Percentiles rank a stretch among this genome's conserved stretches.
These are phyloP conservation scores for Passer domesticus DNA, from an alignment of 2,113 vertebrate species.

Conservation along the genomic window DNA sequence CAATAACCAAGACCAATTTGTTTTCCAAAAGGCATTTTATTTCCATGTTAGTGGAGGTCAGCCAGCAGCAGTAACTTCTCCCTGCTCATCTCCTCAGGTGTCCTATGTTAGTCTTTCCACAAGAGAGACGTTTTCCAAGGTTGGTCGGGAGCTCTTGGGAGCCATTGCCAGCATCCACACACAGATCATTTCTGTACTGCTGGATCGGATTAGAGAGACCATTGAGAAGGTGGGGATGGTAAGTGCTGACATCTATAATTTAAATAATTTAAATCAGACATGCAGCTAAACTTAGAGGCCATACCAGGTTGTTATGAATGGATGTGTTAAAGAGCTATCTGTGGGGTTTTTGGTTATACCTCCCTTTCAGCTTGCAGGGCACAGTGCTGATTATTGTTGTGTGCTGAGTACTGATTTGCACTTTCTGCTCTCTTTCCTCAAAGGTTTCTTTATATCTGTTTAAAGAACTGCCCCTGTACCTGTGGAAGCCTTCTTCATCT, in stretches of 20 bases:
- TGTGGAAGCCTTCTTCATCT: constrained; percentile 83
- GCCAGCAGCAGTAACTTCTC: neutral
- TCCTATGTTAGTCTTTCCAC: constrained; percentile 90
- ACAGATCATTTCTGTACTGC: constrained; percentile 84
- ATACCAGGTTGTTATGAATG: neutral
- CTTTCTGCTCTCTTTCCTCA: neutral
- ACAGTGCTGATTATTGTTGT: neutral
- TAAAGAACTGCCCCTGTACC: constrained; percentile 91
- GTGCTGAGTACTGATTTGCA: neutral
- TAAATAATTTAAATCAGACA: neutral
- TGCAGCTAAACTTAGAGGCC: neutral
- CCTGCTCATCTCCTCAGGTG: constrained; percentile 73
- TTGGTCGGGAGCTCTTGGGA: constrained; percentile 90
- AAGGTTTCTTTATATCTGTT: constrained; percentile 95
- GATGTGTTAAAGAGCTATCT: neutral
- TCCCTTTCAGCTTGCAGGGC: neutral
- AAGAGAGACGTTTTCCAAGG: constrained; percentile 94
- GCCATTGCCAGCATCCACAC: constrained; percentile 86
- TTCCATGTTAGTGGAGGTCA: neutral
- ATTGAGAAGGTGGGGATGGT: constrained; percentile 96
- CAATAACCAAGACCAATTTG: fast-evolving
- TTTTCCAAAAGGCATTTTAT: neutral
- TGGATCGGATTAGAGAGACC: constrained; percentile 87
- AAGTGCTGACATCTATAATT: neutral
- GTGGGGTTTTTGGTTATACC: fast-evolving